These are phyloP conservation scores for Amorpha juglandis DNA, from an alignment of 2,888 invertebrate species.

Conservation along the genomic window DNA sequence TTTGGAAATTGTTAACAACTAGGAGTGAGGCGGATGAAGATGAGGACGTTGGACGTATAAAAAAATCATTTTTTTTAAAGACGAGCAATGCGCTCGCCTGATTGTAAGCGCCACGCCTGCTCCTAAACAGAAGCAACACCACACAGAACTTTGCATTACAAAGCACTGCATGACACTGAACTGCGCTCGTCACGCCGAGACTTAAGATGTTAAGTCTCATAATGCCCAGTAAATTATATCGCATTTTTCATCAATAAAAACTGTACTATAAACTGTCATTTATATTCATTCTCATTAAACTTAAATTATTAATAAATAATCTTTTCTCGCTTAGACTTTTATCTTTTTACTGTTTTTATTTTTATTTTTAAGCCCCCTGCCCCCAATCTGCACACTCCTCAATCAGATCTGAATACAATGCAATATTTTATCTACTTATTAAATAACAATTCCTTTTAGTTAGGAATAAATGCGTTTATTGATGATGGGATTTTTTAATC, in stretches of 20 bases:
- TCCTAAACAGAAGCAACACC: too few species aligned
- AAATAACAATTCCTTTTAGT: conserved; percentile 15
- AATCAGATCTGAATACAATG: background rate
- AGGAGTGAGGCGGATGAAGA: conserved; percentile 2
- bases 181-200: too few species aligned
- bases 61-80: background rate
- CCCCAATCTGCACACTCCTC: background rate
- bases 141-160: too few species aligned
- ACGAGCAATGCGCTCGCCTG: too few species aligned
- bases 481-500: background rate
- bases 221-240: too few species aligned
- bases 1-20: background rate
- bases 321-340: background rate
- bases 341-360: too few species aligned
- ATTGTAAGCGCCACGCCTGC: too few species aligned
- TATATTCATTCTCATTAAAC: background rate
- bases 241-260: too few species aligned
- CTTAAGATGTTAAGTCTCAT: too few species aligned
- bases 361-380: background rate
- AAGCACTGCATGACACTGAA: too few species aligned
- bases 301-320: too few species aligned
- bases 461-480: background rate
- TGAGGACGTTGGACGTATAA: background rate
- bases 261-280: too few species aligned
- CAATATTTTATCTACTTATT: conserved; percentile 16